Evolutionary conservation across 1,140 invertebrate genomes (phyloP).

Genomic region (Bombus superbus): DNA sequence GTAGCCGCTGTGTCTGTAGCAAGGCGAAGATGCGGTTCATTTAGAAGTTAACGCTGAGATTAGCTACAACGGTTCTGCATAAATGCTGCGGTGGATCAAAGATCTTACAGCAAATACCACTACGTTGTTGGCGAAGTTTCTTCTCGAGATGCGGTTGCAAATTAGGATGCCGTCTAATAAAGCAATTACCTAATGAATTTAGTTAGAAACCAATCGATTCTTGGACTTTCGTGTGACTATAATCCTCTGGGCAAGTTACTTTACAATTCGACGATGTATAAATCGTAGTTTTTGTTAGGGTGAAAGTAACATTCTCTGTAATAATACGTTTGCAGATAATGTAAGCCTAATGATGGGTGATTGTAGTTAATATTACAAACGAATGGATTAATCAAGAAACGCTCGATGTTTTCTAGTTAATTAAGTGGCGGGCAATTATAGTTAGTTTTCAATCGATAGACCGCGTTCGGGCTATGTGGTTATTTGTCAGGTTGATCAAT

Average conservation of each 20-base stretch:
- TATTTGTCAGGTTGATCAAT: slow-evolving; percentile 24
- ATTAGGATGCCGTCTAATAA: neutral
- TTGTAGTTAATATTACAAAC: neutral
- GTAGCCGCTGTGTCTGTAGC: too few species aligned
- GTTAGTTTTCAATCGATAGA: slow-evolving; percentile 18
- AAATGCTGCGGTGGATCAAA: too few species aligned
- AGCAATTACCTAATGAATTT: neutral
- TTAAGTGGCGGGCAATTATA: neutral
- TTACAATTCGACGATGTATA: neutral
- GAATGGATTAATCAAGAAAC: neutral
- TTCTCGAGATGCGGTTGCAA: neutral
- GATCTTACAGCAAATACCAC: neutral
- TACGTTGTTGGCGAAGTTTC: neutral
- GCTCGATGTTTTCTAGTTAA: neutral
- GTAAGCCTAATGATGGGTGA: neutral
- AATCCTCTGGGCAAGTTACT: neutral
- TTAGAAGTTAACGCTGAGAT: too few species aligned
- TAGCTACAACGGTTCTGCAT: too few species aligned
- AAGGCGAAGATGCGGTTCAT: too few species aligned
- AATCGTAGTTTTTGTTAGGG: neutral
- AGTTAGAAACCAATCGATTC: neutral
- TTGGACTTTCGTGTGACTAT: neutral
- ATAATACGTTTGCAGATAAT: too few species aligned
- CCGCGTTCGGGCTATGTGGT: neutral
- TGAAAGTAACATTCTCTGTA: neutral